phyloP scores from a whole-genome alignment of 2,797 vertebrate genomes.

The Phataginus tetradactyla region DNA sequence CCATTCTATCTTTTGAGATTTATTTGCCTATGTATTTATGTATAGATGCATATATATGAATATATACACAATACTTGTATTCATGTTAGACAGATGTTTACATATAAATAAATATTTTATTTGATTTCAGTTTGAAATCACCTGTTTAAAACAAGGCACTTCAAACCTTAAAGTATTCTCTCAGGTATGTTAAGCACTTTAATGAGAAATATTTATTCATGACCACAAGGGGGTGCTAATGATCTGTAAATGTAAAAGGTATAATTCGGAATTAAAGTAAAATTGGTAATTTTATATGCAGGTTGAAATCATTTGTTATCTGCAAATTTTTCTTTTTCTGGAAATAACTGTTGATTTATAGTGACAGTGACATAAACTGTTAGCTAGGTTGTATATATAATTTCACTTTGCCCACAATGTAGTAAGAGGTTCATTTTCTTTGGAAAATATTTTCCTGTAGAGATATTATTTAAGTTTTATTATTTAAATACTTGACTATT shows the following conservation, averaged over 20 bases:
- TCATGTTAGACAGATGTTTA: neutral
- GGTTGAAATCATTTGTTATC: slow-evolving; percentile 38
- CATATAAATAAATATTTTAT: neutral
- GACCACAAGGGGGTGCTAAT: slow-evolving; percentile 71
- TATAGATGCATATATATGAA: neutral
- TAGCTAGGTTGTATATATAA: neutral
- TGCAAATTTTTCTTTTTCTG: neutral
- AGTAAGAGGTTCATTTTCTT: neutral
- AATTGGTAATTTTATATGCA: neutral
- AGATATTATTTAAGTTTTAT: neutral
- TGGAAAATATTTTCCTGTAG: slow-evolving; percentile 24
- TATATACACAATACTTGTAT: neutral
- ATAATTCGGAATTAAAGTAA: neutral
- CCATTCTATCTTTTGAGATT: neutral
- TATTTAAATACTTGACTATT: neutral
- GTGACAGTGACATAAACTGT: neutral
- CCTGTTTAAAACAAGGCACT: neutral
- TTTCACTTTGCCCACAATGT: neutral
- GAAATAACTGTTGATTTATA: slow-evolving; percentile 44
- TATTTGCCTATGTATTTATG: neutral
- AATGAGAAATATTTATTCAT: slow-evolving; percentile 40
- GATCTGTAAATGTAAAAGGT: slow-evolving; percentile 48
- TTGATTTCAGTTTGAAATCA: slow-evolving; percentile 25
- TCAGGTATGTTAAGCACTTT: neutral
- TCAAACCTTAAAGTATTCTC: neutral